Evolutionary conservation across 2,113 vertebrate species (phyloP), one percentile per base, ranked within the genome.

Genomic region (Cephalopterus ornatus): DNA sequence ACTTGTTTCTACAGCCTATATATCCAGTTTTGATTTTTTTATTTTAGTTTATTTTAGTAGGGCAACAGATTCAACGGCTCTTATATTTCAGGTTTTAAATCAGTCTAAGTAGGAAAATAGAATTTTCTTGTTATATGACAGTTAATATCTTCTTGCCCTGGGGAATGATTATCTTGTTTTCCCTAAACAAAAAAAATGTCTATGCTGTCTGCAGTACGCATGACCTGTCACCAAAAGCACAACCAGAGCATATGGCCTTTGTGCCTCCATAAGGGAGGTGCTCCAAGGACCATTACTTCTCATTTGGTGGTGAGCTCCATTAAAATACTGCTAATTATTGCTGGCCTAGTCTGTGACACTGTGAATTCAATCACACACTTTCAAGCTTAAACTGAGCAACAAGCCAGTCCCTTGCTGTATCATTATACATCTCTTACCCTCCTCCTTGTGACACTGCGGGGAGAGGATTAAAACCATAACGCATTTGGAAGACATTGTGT

Each of bases 281-380:
- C 37, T 79, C 61, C 44, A 52, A 82, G 21, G 42, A 49, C 17
- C 56, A 33, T 52, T 92, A 75, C 42, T 68, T 82, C 22, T 15
- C 3, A 1, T 91, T 67, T 24, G 2, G 20, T 50, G 46, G 28
- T 18, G 72, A 88, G 71, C 15, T 46, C 44, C 61, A 9, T 33
- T 55, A 92, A 94, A 95, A 92, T 41, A 33, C 68, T 92, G 65
- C 67, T 92, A 96, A 95, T 96, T 96, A 89, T 76, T 80, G 44
- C 56, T 93, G 78, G 50, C 84, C 84, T 50, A 9, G 39, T 19
- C 49, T 90, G 78, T 88, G 81, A 70, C 84, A 86, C 65, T 4
- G 11, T 27, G 52, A 93, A 78, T 89, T 93, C 79, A 94, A 42
- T 77, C 5, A 2, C 4, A 50, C 62, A 56, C 8, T 92, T 92